Evolutionary conservation across 2,797 vertebrate genomes (phyloP).

Genomic region (Monodelphis domestica): DNA sequence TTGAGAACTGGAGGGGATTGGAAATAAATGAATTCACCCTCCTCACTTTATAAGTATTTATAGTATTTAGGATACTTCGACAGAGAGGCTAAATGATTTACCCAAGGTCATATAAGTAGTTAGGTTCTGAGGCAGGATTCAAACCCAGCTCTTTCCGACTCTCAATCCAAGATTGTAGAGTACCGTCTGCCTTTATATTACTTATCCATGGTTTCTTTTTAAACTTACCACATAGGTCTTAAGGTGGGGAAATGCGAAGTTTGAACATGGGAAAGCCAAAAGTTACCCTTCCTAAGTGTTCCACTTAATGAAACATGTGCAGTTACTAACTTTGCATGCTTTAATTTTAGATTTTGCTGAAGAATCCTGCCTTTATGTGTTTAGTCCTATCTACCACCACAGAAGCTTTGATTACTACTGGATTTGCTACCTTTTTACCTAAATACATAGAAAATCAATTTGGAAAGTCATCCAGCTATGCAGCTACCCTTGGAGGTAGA

Average conservation of each 20-base stretch:
- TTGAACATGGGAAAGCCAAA: neutral
- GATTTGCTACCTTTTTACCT: conserved; percentile 89
- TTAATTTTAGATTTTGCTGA: conserved; percentile 84
- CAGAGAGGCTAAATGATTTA: neutral
- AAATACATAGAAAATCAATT: conserved; percentile 90
- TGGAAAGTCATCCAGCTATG: conserved; percentile 85
- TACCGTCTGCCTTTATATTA: neutral
- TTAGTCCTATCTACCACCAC: conserved; percentile 84
- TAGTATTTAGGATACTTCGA: neutral
- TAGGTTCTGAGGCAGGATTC: neutral
- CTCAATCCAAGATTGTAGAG: neutral
- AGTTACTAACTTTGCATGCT: conserved; percentile 60
- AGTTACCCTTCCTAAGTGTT: neutral
- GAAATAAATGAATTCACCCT: neutral
- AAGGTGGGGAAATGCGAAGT: neutral
- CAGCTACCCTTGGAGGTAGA: conserved; percentile 88
- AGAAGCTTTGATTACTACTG: conserved; percentile 86
- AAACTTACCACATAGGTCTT: neutral
- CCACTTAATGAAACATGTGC: neutral
- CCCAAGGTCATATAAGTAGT: neutral
- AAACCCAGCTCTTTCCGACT: neutral
- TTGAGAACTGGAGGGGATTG: neutral
- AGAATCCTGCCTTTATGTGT: conserved; percentile 87
- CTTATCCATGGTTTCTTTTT: neutral
- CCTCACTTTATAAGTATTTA: neutral